Conservation (phyloP, 2,113 vertebrate genomes). For the Mellivora capensis region DNA sequence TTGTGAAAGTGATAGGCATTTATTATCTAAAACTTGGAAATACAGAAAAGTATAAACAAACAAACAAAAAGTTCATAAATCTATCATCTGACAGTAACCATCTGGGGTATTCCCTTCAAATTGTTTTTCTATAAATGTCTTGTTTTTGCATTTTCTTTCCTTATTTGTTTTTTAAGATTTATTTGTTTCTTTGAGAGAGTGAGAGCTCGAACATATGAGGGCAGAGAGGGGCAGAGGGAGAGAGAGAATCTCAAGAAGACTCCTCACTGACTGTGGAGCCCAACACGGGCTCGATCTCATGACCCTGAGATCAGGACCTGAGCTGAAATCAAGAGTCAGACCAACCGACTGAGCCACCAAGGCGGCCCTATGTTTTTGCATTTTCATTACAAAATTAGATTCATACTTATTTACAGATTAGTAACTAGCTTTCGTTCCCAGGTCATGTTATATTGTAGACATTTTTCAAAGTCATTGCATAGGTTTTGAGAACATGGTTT, state of each 20-base stretch:
- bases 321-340: not conserved
- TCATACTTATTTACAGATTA: not conserved
- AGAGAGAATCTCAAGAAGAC: not conserved
- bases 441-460: not conserved
- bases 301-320: not conserved
- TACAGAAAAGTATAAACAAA: slow-evolving; percentile 12
- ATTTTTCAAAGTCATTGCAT: not conserved
- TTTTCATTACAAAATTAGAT: not conserved
- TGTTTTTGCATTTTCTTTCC: not conserved
- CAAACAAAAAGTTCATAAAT: not conserved
- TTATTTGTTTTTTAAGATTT: not conserved
- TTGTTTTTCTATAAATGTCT: not conserved
- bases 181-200: not conserved
- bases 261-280: not conserved
- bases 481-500: not conserved
- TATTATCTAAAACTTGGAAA: slow-evolving; percentile 27
- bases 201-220: not conserved
- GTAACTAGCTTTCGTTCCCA: not conserved
- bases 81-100: not conserved
- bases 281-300: not conserved
- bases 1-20: not conserved
- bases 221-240: not conserved
- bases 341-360: not conserved
- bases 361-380: not conserved
- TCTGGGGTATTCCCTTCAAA: not conserved